Percentiles rank a stretch among this genome's conserved stretches.
Evolutionary conservation across 2,113 vertebrate genomes (phyloP).

Genomic region (Piaya cayana): DNA sequence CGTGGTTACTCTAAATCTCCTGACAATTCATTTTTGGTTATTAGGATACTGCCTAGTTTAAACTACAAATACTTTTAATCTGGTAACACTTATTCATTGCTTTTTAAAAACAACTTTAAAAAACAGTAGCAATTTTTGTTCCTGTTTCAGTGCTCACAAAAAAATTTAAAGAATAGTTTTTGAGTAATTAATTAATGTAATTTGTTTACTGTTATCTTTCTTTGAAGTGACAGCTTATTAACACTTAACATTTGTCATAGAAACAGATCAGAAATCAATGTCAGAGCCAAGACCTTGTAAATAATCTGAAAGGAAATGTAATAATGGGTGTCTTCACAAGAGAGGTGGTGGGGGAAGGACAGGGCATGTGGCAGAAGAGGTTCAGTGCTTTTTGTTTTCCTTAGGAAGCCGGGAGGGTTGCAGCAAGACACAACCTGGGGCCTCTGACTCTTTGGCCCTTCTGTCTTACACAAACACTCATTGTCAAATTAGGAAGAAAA

Average conservation of each 20-base stretch:
- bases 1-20: neutral
- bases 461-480: neutral
- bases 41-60: neutral
- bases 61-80: neutral
- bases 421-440: neutral
- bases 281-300: conserved; percentile 67
- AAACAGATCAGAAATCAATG: conserved; percentile 65
- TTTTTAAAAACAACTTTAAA: too few relatives aligned
- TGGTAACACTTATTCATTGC: neutral
- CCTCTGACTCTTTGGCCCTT: neutral
- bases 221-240: conserved; percentile 28
- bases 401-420: conserved; percentile 4
- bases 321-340: conserved; percentile 46
- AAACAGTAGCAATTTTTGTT: neutral
- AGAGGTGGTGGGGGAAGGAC: conserved; percentile 27
- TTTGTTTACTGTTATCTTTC: conserved; percentile 37
- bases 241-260: conserved; percentile 45
- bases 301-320: conserved; percentile 46
- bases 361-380: conserved; percentile 30
- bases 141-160: neutral
- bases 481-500: conserved; percentile 26
- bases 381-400: conserved; percentile 53
- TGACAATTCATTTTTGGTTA: neutral
- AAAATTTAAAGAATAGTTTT: neutral
- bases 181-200: conserved; percentile 2